Evolutionary conservation across 35 echinoderm and acorn worm genomes (phyloP).

Genomic region (Heliocidaris erythrogramma): DNA sequence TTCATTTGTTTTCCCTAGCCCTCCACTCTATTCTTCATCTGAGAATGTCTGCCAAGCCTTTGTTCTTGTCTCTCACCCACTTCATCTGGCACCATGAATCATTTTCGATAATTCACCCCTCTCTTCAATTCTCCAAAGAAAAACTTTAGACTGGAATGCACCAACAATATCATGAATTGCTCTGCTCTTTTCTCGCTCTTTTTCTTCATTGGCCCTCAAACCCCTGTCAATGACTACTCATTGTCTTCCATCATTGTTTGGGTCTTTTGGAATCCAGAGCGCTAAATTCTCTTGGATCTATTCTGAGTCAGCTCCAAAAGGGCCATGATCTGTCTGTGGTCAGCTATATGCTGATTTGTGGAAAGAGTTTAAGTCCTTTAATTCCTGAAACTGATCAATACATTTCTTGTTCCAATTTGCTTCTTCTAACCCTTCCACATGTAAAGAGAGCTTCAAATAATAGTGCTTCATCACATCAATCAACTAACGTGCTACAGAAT

Average conservation of each 20-base stretch:
- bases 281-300: constrained; percentile 19
- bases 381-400: not conserved
- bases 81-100: not conserved
- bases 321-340: constrained; percentile 25
- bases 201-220: not conserved
- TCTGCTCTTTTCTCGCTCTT: not conserved
- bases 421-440: not conserved
- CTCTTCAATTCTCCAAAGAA: constrained; percentile 19
- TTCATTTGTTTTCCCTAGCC: not conserved
- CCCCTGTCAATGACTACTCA: constrained; percentile 21
- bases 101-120: constrained; percentile 40
- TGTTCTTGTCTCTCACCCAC: not conserved
- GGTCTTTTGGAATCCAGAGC: not conserved
- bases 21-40: not conserved
- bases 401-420: not conserved
- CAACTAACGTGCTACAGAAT: not conserved
- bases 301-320: constrained; percentile 27
- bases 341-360: constrained; percentile 29
- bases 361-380: not conserved
- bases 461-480: not conserved
- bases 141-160: constrained; percentile 15
- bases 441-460: not conserved
- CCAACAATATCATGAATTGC: not conserved
- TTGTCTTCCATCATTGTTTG: constrained; percentile 28
- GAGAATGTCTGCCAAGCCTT: not conserved